A percentile compares a stretch with the other conserved stretches of the same genome.
Evolutionary conservation across 2,888 invertebrate species (phyloP).

Genomic region (Gerris lacustris): DNA sequence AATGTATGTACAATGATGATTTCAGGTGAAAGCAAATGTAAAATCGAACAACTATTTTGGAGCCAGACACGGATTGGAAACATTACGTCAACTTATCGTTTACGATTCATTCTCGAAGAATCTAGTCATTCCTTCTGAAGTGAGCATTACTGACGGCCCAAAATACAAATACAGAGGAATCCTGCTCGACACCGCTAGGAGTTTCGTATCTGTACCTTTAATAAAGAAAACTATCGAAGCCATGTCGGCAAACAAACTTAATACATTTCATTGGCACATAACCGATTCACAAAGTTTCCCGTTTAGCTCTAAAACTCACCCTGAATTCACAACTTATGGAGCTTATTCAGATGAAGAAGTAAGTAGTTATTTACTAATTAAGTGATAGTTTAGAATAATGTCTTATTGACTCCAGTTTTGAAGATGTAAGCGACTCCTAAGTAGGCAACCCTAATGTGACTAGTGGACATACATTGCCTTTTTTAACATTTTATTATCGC

Average conservation of each 20-base stretch:
- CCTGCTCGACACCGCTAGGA: constrained; percentile 79
- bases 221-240: constrained; percentile 70
- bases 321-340: constrained; percentile 59
- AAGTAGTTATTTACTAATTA: neutral
- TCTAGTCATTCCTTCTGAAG: constrained; percentile 49
- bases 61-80: constrained; percentile 62
- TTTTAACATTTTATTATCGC: too few species aligned
- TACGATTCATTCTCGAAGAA: constrained; percentile 51
- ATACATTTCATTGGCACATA: constrained; percentile 90
- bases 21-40: constrained; percentile 43
- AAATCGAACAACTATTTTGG: constrained; percentile 52
- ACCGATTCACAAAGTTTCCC: constrained; percentile 92
- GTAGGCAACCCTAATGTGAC: too few species aligned
- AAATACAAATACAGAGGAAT: constrained; percentile 79
- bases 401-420: neutral
- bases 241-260: constrained; percentile 82
- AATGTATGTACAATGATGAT: neutral
- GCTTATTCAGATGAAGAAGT: constrained; percentile 62
- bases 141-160: constrained; percentile 60
- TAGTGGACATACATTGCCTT: too few species aligned
- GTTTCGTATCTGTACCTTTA: constrained; percentile 60
- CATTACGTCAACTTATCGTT: constrained; percentile 57
- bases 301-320: constrained; percentile 59
- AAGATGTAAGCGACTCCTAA: neutral
- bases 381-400: neutral